A percentile compares a stretch with the other conserved stretches of the same genome.
These are phyloP conservation scores for Acleris literana DNA, from an alignment of 2,888 invertebrate species.

Conservation along the genomic window DNA sequence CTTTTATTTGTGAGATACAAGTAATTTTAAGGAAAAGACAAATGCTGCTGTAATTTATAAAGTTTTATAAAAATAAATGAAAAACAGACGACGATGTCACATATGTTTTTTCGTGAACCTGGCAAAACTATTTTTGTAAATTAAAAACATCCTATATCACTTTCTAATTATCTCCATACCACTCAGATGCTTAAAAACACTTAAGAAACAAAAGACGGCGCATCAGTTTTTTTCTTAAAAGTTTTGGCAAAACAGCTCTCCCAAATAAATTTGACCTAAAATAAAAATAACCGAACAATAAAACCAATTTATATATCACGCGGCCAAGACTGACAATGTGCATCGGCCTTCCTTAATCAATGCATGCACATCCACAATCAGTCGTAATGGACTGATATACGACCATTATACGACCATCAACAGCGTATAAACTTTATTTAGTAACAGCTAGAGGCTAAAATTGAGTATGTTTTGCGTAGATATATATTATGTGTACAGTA, in stretches of 20 bases:
- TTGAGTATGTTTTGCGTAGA: conserved; percentile 8
- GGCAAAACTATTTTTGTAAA: too few species aligned
- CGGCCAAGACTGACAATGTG: conserved; percentile 55
- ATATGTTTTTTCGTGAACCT: too few species aligned
- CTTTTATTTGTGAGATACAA: background rate
- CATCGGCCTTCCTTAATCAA: conserved; percentile 69
- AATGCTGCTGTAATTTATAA: too few species aligned
- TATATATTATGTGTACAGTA: conserved; percentile 37
- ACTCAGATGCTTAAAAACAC: too few species aligned
- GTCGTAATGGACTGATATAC: conserved; percentile 72
- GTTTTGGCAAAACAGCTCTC: conserved; percentile 18
- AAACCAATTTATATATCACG: conserved; percentile 37
- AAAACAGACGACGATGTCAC: too few species aligned
- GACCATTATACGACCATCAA: conserved; percentile 40
- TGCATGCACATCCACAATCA: conserved; percentile 73
- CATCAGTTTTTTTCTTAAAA: background rate
- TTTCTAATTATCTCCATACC: too few species aligned
- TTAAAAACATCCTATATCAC: too few species aligned
- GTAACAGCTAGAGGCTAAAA: conserved; percentile 15
- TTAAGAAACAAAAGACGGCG: too few species aligned
- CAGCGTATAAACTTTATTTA: conserved; percentile 19
- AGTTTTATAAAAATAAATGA: too few species aligned
- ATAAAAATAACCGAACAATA: conserved; percentile 35
- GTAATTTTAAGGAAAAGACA: too few species aligned
- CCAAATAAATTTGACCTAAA: conserved; percentile 28